Evolutionary conservation across 2,888 invertebrate genomes (phyloP), one percentile per base, ranked within the genome.

Genomic region (Mechanitis mazaeus): DNA sequence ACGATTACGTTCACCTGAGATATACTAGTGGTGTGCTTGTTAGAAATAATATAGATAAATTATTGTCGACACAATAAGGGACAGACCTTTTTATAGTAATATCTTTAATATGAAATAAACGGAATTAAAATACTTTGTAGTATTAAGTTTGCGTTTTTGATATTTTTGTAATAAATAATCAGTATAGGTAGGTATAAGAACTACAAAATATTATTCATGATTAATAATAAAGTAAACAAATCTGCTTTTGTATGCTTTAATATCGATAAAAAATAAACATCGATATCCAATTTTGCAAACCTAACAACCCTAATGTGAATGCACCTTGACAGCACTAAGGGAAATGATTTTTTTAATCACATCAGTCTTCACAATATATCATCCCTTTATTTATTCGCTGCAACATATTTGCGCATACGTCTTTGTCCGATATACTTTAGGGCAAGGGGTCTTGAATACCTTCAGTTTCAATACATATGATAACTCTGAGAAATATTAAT

Each of bases 331-430:
- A 82, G 79, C 76, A 76, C 79, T 78, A 87, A 84, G 83, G 88
- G 86, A 87, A 85, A 85, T 85, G 74, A 77, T 84, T 87, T 88
- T 83, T 89, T 86, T 81, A 83, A 87, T 85, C 85, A 85, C 85
- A 79, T 84, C 84, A 78, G 74, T 75, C 80, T 82, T 83, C 77
- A 87, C 86, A 85, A 88, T 88, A 85, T 83, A 86, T 87, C 88
- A 87, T 90, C 87, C 88, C 85, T 87, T 87, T 87, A 88, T 89
- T 87, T 84, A 87, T 77, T 81, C 75, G 71, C 74, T 75, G 79
- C 77, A 85, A 87, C 87, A 87, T 85, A 88, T 88, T 87, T 85
- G 87, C 88, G 81, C 81, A 82, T 75, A 75, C 71, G 75, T 81
- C 83, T 81, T 85, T 84, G 81, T 85, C 80, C 76, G 70, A 77